phyloP scores from a whole-genome alignment of 2,113 vertebrate species.

The Coregonus clupeaformis region DNA sequence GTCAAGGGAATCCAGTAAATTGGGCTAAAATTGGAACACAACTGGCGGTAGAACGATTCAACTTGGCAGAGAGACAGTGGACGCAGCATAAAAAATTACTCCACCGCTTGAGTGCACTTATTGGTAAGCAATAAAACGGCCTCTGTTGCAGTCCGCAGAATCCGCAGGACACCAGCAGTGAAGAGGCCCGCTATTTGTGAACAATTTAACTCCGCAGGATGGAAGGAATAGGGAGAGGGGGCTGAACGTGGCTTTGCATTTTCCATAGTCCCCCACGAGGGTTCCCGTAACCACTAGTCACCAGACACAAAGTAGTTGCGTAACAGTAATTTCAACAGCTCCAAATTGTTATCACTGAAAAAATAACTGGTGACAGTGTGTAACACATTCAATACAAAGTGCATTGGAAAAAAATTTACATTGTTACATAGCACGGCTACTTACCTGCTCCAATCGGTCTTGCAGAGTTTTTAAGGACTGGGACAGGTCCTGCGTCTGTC shows the following conservation, averaged over 20 bases:
- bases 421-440: conserved; percentile 8
- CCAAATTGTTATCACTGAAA: conserved; percentile 4
- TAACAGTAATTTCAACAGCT: conserved; percentile 46
- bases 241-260: conserved; percentile 38
- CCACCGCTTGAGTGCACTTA: conserved; percentile 49
- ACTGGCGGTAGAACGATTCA: conserved; percentile 65
- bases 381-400: neutral
- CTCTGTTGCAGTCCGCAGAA: conserved; percentile 4
- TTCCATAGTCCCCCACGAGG: conserved; percentile 52
- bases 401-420: neutral
- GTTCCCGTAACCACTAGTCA: conserved; percentile 49
- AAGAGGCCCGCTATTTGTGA: conserved; percentile 31
- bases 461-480: conserved; percentile 76
- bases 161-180: conserved; percentile 34
- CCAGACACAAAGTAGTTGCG: conserved; percentile 56
- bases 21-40: conserved; percentile 65
- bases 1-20: conserved; percentile 72
- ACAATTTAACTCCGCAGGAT: conserved; percentile 24
- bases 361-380: neutral
- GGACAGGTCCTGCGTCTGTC: conserved; percentile 76
- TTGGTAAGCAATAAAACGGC: conserved; percentile 57
- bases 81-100: conserved; percentile 33
- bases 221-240: conserved; percentile 7
- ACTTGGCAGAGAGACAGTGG: conserved; percentile 51
- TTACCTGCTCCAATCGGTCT: conserved; percentile 76